Conservation (phyloP, 2,888 invertebrate species). For the Aelia acuminata region DNA sequence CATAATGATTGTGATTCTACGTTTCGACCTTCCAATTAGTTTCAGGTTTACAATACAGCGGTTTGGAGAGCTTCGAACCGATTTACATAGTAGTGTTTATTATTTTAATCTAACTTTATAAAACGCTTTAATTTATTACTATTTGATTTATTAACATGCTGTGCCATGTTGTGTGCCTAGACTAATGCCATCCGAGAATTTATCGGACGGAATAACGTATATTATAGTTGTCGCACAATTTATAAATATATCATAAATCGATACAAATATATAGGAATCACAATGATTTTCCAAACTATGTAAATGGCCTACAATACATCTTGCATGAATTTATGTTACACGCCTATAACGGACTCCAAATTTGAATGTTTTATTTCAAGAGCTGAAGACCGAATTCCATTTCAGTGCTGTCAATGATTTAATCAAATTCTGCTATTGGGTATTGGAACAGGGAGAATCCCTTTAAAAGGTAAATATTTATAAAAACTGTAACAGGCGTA, state of each 20-base stretch:
- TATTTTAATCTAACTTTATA: too few relatives aligned
- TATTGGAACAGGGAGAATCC: background rate
- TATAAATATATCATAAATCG: background rate
- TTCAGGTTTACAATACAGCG: too few relatives aligned
- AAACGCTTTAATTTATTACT: too few relatives aligned
- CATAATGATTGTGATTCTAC: too few relatives aligned
- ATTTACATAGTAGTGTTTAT: too few relatives aligned
- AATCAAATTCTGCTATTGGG: background rate
- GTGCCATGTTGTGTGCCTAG: too few relatives aligned
- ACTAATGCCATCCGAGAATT: too few relatives aligned
- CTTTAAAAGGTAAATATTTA: constrained; percentile 36
- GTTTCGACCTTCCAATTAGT: too few relatives aligned
- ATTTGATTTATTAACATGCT: too few relatives aligned
- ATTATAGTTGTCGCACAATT: too few relatives aligned
- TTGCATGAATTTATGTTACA: background rate
- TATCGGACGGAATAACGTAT: too few relatives aligned
- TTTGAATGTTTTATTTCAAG: background rate
- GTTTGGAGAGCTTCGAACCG: too few relatives aligned
- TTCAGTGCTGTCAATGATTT: background rate
- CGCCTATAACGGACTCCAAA: background rate
- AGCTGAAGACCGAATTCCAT: background rate
- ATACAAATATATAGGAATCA: background rate
- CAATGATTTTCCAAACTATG: background rate
- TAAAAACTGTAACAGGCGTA: constrained; percentile 4
- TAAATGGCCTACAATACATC: background rate